Percentiles rank a stretch among this genome's conserved stretches.
These are phyloP conservation scores for Donacobius atricapilla DNA, from an alignment of 2,113 vertebrate genomes.

Conservation along the genomic window DNA sequence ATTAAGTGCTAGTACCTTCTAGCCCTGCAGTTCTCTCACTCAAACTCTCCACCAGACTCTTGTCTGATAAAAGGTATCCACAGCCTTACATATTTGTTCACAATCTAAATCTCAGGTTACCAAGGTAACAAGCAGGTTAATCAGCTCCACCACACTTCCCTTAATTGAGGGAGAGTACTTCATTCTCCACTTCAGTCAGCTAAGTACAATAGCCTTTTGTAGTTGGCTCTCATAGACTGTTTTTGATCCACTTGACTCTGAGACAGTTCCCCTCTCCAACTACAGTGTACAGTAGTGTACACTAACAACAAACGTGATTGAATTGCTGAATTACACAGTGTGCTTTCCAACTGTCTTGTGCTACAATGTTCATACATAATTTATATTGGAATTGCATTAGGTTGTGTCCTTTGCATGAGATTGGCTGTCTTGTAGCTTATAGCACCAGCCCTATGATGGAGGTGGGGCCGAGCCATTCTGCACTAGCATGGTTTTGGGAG, in stretches of 20 bases:
- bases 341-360: not conserved
- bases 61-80: conserved; percentile 55
- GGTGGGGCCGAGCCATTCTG: not conserved
- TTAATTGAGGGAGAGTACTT: conserved; percentile 76
- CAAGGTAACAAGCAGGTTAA: conserved; percentile 77
- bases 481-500: not conserved
- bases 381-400: conserved; percentile 11
- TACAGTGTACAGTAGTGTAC: not conserved
- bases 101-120: conserved; percentile 69
- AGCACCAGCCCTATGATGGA: not conserved
- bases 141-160: conserved; percentile 65
- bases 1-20: conserved; percentile 35
- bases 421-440: not conserved
- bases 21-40: conserved; percentile 11
- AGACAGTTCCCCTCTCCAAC: conserved; percentile 22
- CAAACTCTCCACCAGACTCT: conserved; percentile 45
- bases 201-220: conserved; percentile 48
- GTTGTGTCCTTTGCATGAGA: not conserved
- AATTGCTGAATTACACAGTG: conserved; percentile 33
- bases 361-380: conserved; percentile 13
- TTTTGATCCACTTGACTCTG: conserved; percentile 70
- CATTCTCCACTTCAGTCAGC: conserved; percentile 70
- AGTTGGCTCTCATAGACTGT: conserved; percentile 13
- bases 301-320: conserved; percentile 3
- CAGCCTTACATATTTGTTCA: conserved; percentile 50